phyloP scores from a whole-genome alignment of 2,797 vertebrate genomes.

The Malurus leucopterus region DNA sequence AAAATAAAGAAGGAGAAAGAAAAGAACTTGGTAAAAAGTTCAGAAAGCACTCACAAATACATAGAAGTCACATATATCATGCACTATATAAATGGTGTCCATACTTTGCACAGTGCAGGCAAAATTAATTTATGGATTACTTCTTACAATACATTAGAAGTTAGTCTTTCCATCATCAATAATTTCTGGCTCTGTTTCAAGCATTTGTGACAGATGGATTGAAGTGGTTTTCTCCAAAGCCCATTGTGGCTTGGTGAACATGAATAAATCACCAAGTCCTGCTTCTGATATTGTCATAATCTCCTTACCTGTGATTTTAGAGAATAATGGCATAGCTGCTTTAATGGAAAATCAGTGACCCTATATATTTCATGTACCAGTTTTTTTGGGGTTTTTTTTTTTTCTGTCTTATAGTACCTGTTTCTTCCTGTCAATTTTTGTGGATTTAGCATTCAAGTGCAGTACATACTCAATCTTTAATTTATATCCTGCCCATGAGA shows the following conservation, averaged over 20 bases:
- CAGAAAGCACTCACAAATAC: not conserved
- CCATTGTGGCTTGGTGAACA: not conserved
- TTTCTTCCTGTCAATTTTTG: not conserved
- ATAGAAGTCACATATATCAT: not conserved
- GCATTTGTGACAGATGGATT: not conserved
- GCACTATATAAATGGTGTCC: not conserved
- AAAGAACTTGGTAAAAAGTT: not conserved
- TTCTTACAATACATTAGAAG: not conserved
- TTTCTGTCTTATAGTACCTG: not conserved
- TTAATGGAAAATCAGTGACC: not conserved
- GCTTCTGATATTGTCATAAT: not conserved
- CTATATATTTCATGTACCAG: not conserved
- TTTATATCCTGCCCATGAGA: not conserved
- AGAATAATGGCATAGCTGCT: not conserved
- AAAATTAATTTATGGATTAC: not conserved
- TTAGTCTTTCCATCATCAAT: not conserved
- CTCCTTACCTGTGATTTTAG: not conserved
- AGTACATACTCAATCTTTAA: not conserved
- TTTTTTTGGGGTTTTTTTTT: no score
- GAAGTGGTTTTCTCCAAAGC: not conserved
- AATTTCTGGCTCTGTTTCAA: not conserved
- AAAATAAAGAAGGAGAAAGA: not conserved
- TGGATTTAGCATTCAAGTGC: not conserved
- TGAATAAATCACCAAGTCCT: not conserved
- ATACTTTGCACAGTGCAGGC: not conserved